These are phyloP conservation scores for Drosophila mojavensis DNA, from an alignment of 1,140 invertebrate species.

Conservation along the genomic window DNA sequence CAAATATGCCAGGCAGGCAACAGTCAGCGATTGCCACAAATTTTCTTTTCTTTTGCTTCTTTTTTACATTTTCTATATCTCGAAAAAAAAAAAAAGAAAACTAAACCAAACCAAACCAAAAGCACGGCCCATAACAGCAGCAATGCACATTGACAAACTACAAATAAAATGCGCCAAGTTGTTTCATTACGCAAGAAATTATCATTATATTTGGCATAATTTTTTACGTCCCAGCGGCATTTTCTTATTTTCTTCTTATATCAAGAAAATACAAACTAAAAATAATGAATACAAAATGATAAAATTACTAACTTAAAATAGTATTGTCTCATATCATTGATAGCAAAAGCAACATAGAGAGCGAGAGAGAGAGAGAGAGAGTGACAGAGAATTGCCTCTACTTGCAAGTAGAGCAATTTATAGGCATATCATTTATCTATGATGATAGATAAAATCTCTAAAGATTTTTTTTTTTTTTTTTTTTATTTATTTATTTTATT, in stretches of 20 bases:
- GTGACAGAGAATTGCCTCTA: constrained; percentile 10
- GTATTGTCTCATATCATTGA: constrained; percentile 22
- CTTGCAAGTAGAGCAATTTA: constrained; percentile 8
- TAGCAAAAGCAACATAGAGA: constrained; percentile 40
- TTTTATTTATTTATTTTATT: constrained; percentile 6
- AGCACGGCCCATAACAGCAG: constrained; percentile 38
- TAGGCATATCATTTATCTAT: neutral
- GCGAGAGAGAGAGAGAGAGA: constrained; percentile 7
- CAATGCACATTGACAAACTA: constrained; percentile 52
- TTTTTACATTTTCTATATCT: constrained; percentile 2
- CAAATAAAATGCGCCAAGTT: constrained; percentile 64
- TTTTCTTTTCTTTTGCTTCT: neutral
- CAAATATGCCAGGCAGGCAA: constrained; percentile 27
- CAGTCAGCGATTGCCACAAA: constrained; percentile 30
- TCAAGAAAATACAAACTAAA: constrained; percentile 17
- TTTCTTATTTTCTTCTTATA: constrained; percentile 7
- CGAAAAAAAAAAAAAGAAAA: too few relatives aligned
- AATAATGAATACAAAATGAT: constrained; percentile 1
- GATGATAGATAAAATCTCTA: neutral
- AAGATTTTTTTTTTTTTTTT: too few relatives aligned
- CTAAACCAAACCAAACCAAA: constrained; percentile 22
- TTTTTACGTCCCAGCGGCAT: constrained; percentile 20
- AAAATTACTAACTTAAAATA: constrained; percentile 11
- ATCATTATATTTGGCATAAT: constrained; percentile 13
- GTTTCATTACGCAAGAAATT: constrained; percentile 7